These are phyloP conservation scores for Ommatoiulus sabulosus DNA, from an alignment of 2,888 invertebrate genomes.

Conservation along the genomic window DNA sequence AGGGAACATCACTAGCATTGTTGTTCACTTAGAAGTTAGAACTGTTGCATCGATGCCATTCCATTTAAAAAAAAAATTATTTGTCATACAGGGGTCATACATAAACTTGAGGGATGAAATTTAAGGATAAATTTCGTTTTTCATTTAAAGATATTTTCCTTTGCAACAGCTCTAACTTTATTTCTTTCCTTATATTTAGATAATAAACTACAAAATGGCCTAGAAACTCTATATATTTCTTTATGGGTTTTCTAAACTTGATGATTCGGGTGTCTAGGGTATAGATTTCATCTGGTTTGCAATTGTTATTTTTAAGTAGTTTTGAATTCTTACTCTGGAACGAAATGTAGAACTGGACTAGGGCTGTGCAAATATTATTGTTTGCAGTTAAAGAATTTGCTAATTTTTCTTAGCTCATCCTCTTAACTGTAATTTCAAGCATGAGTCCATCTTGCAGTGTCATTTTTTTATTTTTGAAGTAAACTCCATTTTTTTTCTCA, in stretches of 20 bases:
- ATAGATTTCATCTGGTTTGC: background rate
- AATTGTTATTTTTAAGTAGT: background rate
- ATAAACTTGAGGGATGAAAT: background rate
- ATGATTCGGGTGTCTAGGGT: constrained; percentile 33
- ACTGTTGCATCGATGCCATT: constrained; percentile 40
- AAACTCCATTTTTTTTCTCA: background rate
- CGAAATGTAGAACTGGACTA: constrained; percentile 23
- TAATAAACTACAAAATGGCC: background rate
- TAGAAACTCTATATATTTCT: constrained; percentile 37
- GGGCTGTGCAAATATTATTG: background rate
- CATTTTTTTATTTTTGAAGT: background rate
- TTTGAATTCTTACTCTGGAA: background rate
- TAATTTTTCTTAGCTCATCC: background rate
- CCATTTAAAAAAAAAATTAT: constrained; percentile 11
- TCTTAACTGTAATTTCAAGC: constrained; percentile 9
- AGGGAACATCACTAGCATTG: constrained; percentile 29
- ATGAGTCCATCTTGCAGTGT: constrained; percentile 22
- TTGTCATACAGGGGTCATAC: background rate
- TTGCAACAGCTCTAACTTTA: background rate
- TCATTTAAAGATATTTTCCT: background rate
- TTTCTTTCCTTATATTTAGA: background rate
- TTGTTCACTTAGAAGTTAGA: constrained; percentile 18
- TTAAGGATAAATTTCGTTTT: constrained; percentile 5
- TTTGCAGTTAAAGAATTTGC: background rate
- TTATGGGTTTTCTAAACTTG: constrained; percentile 13